phyloP scores from a whole-genome alignment of 2,797 vertebrate genomes.

The Crax fasciolata region DNA sequence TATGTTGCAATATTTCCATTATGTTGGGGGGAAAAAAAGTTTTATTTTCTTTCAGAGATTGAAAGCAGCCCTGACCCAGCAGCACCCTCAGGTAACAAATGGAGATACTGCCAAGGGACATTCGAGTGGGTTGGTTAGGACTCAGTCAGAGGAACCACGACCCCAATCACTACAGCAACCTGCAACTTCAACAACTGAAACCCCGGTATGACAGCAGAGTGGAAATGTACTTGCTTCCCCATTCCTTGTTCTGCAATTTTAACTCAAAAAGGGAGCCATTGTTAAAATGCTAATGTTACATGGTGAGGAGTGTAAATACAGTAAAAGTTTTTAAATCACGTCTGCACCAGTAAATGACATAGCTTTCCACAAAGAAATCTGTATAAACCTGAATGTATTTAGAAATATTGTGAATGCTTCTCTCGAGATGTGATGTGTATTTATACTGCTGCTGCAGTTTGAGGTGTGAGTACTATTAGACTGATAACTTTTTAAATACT shows the following conservation, averaged over 20 bases:
- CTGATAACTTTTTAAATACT: neutral
- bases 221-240: neutral
- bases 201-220: slow-evolving; percentile 85
- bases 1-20: neutral
- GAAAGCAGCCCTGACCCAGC: slow-evolving; percentile 93
- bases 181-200: slow-evolving; percentile 98
- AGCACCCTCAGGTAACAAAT: slow-evolving; percentile 95
- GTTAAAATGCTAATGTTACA: too few relatives aligned
- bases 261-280: too few relatives aligned
- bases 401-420: too few relatives aligned
- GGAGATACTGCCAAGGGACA: slow-evolving; percentile 91
- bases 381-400: too few relatives aligned
- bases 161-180: slow-evolving; percentile 94
- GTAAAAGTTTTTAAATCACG: too few relatives aligned
- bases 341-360: too few relatives aligned
- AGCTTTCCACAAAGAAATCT: too few relatives aligned
- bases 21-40: neutral
- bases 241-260: neutral
- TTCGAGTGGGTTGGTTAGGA: slow-evolving; percentile 86
- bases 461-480: neutral
- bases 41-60: slow-evolving; percentile 86
- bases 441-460: too few relatives aligned
- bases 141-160: slow-evolving; percentile 88
- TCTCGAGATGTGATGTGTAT: too few relatives aligned
- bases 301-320: too few relatives aligned